Base-by-base conservation (phyloP, 2,113 vertebrate species). In the Festucalex cinctus region DNA sequence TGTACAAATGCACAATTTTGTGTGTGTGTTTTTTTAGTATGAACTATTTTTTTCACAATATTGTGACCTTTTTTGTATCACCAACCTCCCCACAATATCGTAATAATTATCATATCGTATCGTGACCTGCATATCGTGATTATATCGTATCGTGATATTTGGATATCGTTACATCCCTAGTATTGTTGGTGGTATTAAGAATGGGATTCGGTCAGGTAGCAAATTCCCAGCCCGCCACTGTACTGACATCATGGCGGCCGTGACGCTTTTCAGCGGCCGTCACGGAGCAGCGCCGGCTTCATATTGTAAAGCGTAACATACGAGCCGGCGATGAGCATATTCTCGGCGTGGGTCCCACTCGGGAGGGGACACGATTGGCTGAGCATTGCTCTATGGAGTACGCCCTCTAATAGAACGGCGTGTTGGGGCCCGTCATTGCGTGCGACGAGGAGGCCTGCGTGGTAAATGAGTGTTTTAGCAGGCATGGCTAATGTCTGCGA, bases 371-470 rank as follows among this genome's bases (percentile, higher is more conserved):
- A 85, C 76, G 76, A 85, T 35, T 88, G 86, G 76, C 62, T 85
- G 79, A 88, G 69, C 86, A 87, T 86, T 85, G 85, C 78, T 88
- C 79, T 82, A 74, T 75, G 85, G 75, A 86, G 77, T 75, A 77
- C 73, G 77, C 71, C 65, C 66, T 66, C 73, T 87, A 87, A 83
- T 85, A 86, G 80, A 86, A 88, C 71, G 80, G 63, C 80, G 74
- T 85, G 88, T 90, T 87, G 85, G 82, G 85, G 71, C 77, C 82
- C 88, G 90, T 89, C 89, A 87, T 86, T 91, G 84, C 60, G 73
- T 83, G 80, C 77, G 77, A 88, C 83, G 83, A 85, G 79, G 75
- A 84, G 71, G 66, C 83, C 83, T 74, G 54, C 54, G 54, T 32
- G 70, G 75, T 77, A 88, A 91, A 91, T 83, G 82, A 91, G 85